Evolutionary conservation across 2,113 vertebrate genomes (phyloP).

Genomic region (Peromyscus californicus): DNA sequence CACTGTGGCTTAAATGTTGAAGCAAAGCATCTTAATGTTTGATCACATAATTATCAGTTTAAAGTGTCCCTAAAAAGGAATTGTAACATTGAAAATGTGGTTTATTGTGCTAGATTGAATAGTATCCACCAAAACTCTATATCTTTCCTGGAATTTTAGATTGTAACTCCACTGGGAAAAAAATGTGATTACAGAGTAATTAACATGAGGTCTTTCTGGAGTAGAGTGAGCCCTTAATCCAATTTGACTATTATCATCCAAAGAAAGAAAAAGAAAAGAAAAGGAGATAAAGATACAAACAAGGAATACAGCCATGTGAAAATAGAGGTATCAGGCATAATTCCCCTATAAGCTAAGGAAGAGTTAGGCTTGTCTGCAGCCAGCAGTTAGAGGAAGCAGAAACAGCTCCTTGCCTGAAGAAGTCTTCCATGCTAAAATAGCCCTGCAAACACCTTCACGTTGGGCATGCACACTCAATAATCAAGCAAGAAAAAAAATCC

Average conservation of each 20-base stretch:
- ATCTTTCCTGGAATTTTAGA: slow-evolving; percentile 33
- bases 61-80: neutral
- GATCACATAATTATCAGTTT: slow-evolving; percentile 2
- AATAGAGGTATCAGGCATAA: neutral
- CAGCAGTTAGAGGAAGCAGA: neutral
- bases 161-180: neutral
- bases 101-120: neutral
- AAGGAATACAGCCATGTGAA: neutral
- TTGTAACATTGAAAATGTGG: neutral
- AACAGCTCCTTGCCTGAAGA: neutral
- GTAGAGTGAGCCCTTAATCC: neutral
- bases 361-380: neutral
- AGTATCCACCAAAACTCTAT: neutral
- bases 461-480: neutral
- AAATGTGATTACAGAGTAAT: neutral
- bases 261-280: neutral
- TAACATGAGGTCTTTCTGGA: neutral
- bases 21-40: slow-evolving; percentile 36
- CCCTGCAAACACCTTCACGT: neutral
- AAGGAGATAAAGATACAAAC: neutral
- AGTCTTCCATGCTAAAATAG: neutral
- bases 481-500: neutral
- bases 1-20: slow-evolving; percentile 36
- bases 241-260: neutral
- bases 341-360: neutral